Conservation (phyloP, 37 sponge, comb jelly and placozoan species). For the Amphimedon queenslandica region DNA sequence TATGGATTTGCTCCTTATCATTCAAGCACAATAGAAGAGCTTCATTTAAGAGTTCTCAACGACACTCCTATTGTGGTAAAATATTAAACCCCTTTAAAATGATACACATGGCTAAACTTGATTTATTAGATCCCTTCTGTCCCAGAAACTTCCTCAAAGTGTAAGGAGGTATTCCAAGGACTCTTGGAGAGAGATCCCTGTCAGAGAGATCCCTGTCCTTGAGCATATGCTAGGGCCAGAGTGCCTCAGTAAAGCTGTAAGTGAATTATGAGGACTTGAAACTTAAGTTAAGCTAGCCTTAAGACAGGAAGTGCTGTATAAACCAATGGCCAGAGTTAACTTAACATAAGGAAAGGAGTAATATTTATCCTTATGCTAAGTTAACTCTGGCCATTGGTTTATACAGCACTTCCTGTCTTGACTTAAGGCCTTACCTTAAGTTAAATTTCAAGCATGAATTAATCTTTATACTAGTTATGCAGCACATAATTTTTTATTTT, state of each 20-base stretch:
- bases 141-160: constrained; percentile 27
- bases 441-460: too few relatives aligned
- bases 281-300: too few relatives aligned
- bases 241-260: constrained; percentile 47
- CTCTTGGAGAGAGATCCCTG: constrained; percentile 63
- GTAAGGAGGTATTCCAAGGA: constrained; percentile 48
- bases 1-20: constrained; percentile 86
- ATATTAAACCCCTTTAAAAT: not conserved
- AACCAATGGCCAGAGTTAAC: too few relatives aligned
- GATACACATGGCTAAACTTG: not conserved
- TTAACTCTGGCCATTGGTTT: too few relatives aligned
- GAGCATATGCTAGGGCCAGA: constrained; percentile 62
- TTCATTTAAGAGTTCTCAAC: constrained; percentile 2
- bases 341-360: too few relatives aligned
- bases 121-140: constrained; percentile 50
- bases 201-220: constrained; percentile 71
- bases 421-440: too few relatives aligned
- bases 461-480: too few relatives aligned
- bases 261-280: too few relatives aligned
- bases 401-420: too few relatives aligned
- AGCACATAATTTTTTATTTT: too few relatives aligned
- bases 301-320: too few relatives aligned
- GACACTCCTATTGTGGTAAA: constrained; percentile 13
- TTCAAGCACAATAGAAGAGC: constrained; percentile 59
- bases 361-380: too few relatives aligned